phyloP scores from a whole-genome alignment of 2,797 vertebrate genomes.

The Delichon dasypus region DNA sequence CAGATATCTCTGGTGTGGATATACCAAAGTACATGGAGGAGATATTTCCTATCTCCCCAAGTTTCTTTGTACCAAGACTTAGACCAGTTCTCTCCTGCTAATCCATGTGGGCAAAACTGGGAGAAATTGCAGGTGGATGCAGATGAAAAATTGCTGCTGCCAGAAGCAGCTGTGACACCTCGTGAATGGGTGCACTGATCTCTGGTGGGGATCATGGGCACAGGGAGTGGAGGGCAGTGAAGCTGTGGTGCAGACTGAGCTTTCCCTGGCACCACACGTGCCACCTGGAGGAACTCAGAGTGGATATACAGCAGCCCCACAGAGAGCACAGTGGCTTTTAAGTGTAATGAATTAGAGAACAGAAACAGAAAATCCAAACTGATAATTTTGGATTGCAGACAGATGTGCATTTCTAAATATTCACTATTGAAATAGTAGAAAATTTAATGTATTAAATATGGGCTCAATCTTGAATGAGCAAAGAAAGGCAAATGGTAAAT shows the following conservation, averaged over 20 bases:
- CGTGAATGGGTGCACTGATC: not conserved
- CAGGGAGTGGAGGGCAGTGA: not conserved
- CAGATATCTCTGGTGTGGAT: not conserved
- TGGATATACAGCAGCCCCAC: not conserved
- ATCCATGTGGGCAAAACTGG: not conserved
- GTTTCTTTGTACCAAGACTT: not conserved
- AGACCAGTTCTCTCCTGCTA: not conserved
- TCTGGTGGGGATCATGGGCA: not conserved
- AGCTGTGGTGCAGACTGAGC: not conserved
- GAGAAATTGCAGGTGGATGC: not conserved
- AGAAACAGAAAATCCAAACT: not conserved
- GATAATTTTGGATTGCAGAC: not conserved
- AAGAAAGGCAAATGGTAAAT: not conserved
- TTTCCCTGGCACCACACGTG: fast-evolving
- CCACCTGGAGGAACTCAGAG: not conserved
- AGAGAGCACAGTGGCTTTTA: not conserved
- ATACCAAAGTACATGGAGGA: not conserved
- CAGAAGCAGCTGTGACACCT: not conserved
- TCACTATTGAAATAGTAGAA: not conserved
- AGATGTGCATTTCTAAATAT: not conserved
- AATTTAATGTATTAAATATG: not conserved
- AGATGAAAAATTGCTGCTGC: not conserved
- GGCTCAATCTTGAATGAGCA: not conserved
- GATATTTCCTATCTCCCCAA: not conserved
- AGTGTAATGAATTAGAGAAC: not conserved